Conservation (phyloP, 1,140 invertebrate species). For the Tetraneura akinire region DNA sequence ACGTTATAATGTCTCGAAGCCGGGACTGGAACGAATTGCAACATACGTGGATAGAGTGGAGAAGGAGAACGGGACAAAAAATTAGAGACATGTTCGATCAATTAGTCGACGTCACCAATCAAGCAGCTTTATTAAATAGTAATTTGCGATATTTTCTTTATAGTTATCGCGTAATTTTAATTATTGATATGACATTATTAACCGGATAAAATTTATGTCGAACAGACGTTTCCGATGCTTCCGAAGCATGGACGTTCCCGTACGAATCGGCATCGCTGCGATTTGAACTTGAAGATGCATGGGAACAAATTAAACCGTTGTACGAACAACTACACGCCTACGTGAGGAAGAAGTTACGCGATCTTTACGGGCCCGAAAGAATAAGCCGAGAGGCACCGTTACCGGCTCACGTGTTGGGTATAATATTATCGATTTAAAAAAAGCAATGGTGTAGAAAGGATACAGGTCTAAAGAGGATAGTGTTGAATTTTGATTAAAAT, state of each 20-base stretch:
- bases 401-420: conserved; percentile 85
- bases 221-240: conserved; percentile 78
- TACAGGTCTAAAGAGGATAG: too few species aligned
- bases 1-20: conserved; percentile 68
- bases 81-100: conserved; percentile 81
- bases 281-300: conserved; percentile 76
- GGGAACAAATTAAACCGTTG: conserved; percentile 80
- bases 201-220: neutral
- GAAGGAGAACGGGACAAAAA: conserved; percentile 74
- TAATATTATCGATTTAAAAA: conserved; percentile 29
- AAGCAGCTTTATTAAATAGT: conserved; percentile 86
- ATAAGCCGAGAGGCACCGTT: conserved; percentile 79
- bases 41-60: conserved; percentile 85
- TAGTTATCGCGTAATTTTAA: neutral
- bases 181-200: neutral
- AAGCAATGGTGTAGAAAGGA: too few species aligned
- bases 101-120: conserved; percentile 80
- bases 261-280: conserved; percentile 76
- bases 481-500: too few species aligned
- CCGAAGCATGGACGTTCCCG: conserved; percentile 81
- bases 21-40: conserved; percentile 82
- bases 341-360: conserved; percentile 77
- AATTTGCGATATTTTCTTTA: conserved; percentile 60
- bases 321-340: conserved; percentile 90
- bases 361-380: conserved; percentile 79